A percentile compares a stretch with the other conserved stretches of the same genome.
These are phyloP conservation scores for Tapirus indicus DNA, from an alignment of 2,797 vertebrate species.

Conservation along the genomic window DNA sequence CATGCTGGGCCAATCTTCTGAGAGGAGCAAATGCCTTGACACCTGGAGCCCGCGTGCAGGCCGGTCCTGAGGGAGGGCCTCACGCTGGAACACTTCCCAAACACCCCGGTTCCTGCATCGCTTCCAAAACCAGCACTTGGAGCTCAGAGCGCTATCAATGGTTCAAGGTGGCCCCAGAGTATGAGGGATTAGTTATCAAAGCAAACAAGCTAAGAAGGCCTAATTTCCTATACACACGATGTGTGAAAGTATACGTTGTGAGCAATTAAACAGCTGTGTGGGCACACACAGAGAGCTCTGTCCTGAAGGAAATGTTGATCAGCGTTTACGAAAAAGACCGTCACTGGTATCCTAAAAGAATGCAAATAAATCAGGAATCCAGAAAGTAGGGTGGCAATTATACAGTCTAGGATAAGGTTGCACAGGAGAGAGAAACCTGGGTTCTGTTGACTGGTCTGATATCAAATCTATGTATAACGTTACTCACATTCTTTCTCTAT, in stretches of 20 bases:
- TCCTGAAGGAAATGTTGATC: background rate
- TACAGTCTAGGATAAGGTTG: background rate
- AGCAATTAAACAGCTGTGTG: background rate
- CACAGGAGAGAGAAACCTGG: background rate
- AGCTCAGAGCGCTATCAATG: background rate
- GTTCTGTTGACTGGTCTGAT: background rate
- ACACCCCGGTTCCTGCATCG: background rate
- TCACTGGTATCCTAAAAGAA: constrained; percentile 33
- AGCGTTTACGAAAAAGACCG: constrained; percentile 40
- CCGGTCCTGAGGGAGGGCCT: background rate
- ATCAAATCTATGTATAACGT: background rate
- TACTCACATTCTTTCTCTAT: background rate
- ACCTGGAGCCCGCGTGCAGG: fast-evolving
- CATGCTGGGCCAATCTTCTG: background rate
- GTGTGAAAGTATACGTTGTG: background rate
- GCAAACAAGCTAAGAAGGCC: constrained; percentile 30
- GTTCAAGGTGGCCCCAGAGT: background rate
- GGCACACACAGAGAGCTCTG: background rate
- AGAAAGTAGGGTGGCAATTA: background rate
- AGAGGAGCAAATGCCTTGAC: background rate
- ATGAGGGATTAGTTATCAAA: background rate
- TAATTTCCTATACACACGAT: background rate
- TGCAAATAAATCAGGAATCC: constrained; percentile 39
- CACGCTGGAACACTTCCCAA: background rate
- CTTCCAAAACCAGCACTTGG: background rate